phyloP scores from a whole-genome alignment of 2,113 vertebrate genomes.

The Phodopus roborovskii region DNA sequence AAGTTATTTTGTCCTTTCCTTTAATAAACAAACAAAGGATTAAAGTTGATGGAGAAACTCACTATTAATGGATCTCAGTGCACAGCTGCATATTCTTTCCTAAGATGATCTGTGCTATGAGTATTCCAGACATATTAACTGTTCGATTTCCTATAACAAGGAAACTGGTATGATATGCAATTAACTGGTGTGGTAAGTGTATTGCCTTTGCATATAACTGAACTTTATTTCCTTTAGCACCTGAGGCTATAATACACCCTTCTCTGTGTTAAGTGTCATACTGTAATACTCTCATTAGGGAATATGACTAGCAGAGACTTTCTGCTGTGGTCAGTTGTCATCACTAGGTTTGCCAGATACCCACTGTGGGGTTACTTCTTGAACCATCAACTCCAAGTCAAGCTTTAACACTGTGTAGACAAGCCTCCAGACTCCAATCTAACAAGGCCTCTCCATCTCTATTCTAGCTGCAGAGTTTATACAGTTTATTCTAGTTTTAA shows the following conservation, averaged over 20 bases:
- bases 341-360: neutral
- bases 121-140: neutral
- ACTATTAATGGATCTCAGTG: neutral
- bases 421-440: conserved; percentile 41
- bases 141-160: neutral
- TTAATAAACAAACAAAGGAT: neutral
- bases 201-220: neutral
- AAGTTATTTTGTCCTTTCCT: neutral
- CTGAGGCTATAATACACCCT: neutral
- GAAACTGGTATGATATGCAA: conserved; percentile 15
- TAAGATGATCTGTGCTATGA: conserved; percentile 35
- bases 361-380: neutral
- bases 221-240: neutral
- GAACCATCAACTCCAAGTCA: conserved; percentile 42
- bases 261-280: neutral
- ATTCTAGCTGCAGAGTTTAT: conserved; percentile 60
- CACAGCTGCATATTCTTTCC: neutral
- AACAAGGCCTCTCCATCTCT: conserved; percentile 21
- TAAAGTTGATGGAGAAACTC: neutral
- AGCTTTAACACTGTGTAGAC: conserved; percentile 29
- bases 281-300: neutral
- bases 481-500: conserved; percentile 15
- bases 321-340: conserved; percentile 15
- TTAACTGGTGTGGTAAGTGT: neutral
- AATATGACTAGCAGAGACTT: neutral